Evolutionary conservation across 2,797 vertebrate species (phyloP).

Genomic region (Xiphorhynchus erythropygius): DNA sequence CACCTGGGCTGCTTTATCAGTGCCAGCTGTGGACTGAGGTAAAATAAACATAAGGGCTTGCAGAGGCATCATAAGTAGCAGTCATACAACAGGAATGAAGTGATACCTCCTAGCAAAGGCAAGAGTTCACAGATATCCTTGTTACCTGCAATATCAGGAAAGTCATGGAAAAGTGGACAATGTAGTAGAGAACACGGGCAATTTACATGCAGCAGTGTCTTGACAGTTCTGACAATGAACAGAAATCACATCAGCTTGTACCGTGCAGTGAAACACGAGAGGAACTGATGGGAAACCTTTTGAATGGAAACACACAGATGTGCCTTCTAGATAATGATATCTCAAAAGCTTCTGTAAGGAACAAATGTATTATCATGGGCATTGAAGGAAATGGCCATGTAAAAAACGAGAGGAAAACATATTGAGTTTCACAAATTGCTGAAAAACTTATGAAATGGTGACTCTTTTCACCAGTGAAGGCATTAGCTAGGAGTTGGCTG

Average conservation of each 20-base stretch:
- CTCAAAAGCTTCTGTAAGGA: not conserved
- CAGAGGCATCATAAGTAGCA: not conserved
- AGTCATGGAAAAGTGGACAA: not conserved
- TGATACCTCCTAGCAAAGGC: not conserved
- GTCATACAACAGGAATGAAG: not conserved
- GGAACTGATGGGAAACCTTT: not conserved
- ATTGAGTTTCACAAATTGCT: not conserved
- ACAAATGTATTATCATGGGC: not conserved
- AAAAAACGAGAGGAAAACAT: not conserved
- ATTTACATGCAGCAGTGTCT: not conserved
- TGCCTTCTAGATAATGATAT: not conserved
- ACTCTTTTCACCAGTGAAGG: not conserved
- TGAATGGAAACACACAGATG: not conserved
- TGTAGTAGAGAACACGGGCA: not conserved
- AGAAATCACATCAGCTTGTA: not conserved
- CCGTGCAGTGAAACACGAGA: not conserved
- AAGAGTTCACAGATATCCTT: not conserved
- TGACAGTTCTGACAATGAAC: not conserved
- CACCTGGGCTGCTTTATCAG: not conserved
- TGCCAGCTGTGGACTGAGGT: not conserved
- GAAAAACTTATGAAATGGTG: not conserved
- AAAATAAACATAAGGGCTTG: not conserved
- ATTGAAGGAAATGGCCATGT: not conserved
- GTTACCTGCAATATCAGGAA: not conserved
- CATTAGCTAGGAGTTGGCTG: not conserved